Evolutionary conservation across 2,888 invertebrate species (phyloP).

Genomic region (Zeuzera pyrina): DNA sequence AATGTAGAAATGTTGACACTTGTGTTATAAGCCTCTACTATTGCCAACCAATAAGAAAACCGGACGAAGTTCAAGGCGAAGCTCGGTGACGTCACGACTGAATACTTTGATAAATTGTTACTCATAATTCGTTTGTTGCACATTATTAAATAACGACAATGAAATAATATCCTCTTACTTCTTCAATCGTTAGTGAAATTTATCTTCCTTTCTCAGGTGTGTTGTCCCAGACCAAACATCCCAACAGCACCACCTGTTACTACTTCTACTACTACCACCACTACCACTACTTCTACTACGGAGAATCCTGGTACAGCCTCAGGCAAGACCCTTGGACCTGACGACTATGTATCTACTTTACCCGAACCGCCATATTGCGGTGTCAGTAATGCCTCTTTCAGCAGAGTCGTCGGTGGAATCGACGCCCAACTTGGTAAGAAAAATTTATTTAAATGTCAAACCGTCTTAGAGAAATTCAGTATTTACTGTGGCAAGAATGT

Average conservation of each 20-base stretch:
- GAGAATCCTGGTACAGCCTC: conserved; percentile 9
- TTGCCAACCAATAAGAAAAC: too few species aligned
- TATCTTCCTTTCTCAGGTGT: conserved; percentile 41
- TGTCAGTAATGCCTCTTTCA: conserved; percentile 63
- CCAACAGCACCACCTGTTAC: conserved; percentile 14
- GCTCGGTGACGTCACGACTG: too few species aligned
- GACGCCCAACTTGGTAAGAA: conserved; percentile 75
- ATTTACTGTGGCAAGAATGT: too few species aligned
- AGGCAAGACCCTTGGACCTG: conserved; percentile 18
- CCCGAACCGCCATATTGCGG: conserved; percentile 76
- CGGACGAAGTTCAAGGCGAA: too few species aligned
- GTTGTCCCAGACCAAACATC: conserved; percentile 39
- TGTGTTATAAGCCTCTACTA: too few species aligned
- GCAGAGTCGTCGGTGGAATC: conserved; percentile 81
- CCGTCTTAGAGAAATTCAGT: too few species aligned
- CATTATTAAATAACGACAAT: too few species aligned
- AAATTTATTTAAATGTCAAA: too few species aligned
- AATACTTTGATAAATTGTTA: too few species aligned
- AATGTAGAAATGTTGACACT: too few species aligned
- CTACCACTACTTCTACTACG: conserved; percentile 14
- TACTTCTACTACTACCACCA: conserved; percentile 16
- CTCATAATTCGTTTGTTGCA: too few species aligned
- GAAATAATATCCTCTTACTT: not conserved
- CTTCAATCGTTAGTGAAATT: not conserved
- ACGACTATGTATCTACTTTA: conserved; percentile 31